Evolutionary conservation across 2,888 invertebrate species (phyloP), one percentile per base, ranked within the genome.

Genomic region (Odontocerum albicorne): DNA sequence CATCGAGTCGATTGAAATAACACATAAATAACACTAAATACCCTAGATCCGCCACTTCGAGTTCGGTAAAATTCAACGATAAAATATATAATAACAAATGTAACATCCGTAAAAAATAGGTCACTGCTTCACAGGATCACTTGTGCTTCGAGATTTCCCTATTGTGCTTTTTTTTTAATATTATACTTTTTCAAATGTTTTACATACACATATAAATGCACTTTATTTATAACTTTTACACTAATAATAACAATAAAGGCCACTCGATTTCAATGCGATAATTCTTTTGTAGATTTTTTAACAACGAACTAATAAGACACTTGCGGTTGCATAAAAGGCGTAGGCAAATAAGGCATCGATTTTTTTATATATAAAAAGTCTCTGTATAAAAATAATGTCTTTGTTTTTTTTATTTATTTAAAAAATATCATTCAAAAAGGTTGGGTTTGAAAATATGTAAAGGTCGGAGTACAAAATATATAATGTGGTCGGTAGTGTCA

Each of bases 241-340:
- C 31, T 39, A 38, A 22, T 47, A 35, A 54, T n/a, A n/a, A n/a
- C n/a, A n/a, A n/a, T n/a, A n/a, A n/a, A 54, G 54, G 54, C 27
- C 54, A 54, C 54, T 46, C 21, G 16, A n/a, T n/a, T 46, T 46
- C 20, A 19, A 46, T 21, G 21, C 33, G 32, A 49, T 43, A 50
- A 42, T 38, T n/a, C 10, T 19, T 16, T 16, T 39, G 6, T 43
- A 17, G 27, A 40, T 7, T 45, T 15, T 40, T 13, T 20, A 6
- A 15, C 27, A 47, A 27, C 31, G 12, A 51, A 39, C 45, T 56
- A 56, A 17, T 56, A 56, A 56, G 56, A 56, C 56, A 56, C 56
- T 51, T 35, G 38, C 19, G 21, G 33, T 42, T 33, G 19, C 27
- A 32, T 47, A 27, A 40, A 17, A 22, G 21, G n/a, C 38, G 22